Percentiles rank a stretch among this genome's conserved stretches.
These are phyloP conservation scores for Syngnathus rostellatus DNA, from an alignment of 2,797 vertebrate genomes.

Conservation along the genomic window DNA sequence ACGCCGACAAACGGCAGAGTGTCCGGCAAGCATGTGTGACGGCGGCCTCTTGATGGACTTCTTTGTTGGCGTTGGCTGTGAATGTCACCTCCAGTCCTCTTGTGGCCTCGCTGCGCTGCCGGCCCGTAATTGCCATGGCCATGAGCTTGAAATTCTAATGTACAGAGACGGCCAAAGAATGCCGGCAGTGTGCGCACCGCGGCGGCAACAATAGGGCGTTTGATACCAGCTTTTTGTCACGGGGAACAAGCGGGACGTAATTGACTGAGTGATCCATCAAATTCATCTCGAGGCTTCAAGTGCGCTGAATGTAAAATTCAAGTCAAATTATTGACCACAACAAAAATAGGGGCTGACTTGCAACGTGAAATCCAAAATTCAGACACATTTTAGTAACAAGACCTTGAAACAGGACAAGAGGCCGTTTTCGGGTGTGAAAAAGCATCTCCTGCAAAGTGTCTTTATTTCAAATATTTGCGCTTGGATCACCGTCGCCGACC, in stretches of 20 bases:
- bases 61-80: slow-evolving; percentile 63
- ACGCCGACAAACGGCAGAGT: slow-evolving; percentile 70
- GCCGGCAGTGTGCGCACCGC: slow-evolving; percentile 27
- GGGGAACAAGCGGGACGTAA: not conserved
- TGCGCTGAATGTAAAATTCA: not conserved
- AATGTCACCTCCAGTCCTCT: slow-evolving; percentile 44
- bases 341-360: not conserved
- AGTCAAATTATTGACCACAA: not conserved
- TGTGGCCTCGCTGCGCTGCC: slow-evolving; percentile 56
- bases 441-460: too few relatives aligned
- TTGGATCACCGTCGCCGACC: not conserved
- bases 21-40: slow-evolving; percentile 69
- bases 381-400: too few relatives aligned
- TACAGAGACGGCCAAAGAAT: slow-evolving; percentile 56
- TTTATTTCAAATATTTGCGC: too few relatives aligned
- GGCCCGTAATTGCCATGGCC: slow-evolving; percentile 56
- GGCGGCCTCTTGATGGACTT: slow-evolving; percentile 69
- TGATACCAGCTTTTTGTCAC: slow-evolving; percentile 37
- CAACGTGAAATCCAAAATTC: too few relatives aligned
- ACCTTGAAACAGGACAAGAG: too few relatives aligned
- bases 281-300: not conserved
- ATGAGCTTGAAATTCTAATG: slow-evolving; percentile 66
- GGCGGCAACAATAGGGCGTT: slow-evolving; percentile 37
- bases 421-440: too few relatives aligned
- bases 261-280: not conserved